These are phyloP conservation scores for Pseudachorutes palmiensis DNA, from an alignment of 1,140 invertebrate genomes.

Conservation along the genomic window DNA sequence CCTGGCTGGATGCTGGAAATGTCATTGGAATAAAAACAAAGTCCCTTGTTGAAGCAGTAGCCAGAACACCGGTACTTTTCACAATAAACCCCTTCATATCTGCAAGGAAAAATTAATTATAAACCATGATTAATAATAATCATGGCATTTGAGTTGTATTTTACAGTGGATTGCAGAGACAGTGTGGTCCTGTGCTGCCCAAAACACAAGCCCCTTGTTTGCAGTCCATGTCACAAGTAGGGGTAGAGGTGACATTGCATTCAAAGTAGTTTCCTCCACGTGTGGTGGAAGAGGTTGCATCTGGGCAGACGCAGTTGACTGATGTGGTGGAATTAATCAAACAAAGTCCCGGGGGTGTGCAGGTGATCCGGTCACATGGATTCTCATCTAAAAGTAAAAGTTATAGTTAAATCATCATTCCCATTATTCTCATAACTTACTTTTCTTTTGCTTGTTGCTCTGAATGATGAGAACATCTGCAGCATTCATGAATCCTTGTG, in stretches of 20 bases:
- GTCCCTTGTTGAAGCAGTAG: conserved; percentile 55
- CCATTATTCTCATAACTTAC: conserved; percentile 20
- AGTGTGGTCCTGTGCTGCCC: conserved; percentile 45
- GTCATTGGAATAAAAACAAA: conserved; percentile 47
- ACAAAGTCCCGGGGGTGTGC: conserved; percentile 42
- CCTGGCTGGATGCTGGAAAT: conserved; percentile 30
- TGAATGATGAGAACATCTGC: conserved; percentile 61
- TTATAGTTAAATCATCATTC: conserved; percentile 3
- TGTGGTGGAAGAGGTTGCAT: conserved; percentile 45
- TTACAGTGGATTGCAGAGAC: conserved; percentile 48
- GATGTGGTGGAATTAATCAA: conserved; percentile 38
- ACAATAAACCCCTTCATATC: conserved; percentile 53
- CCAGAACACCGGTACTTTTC: conserved; percentile 56
- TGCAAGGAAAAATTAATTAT: no score
- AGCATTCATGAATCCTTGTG: conserved; percentile 50
- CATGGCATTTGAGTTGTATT: no score
- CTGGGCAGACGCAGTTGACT: conserved; percentile 56
- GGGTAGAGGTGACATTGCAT: conserved; percentile 26
- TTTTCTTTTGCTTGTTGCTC: conserved; percentile 50
- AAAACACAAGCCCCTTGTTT: conserved; percentile 52
- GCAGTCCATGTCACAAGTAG: conserved; percentile 44
- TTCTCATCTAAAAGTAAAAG: conserved; percentile 39
- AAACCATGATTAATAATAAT: no score
- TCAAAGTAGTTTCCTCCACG: conserved; percentile 15
- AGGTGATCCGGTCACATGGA: conserved; percentile 45